Evolutionary conservation across 2,797 vertebrate species (phyloP).

Genomic region (Eupleurogrammus muticus): DNA sequence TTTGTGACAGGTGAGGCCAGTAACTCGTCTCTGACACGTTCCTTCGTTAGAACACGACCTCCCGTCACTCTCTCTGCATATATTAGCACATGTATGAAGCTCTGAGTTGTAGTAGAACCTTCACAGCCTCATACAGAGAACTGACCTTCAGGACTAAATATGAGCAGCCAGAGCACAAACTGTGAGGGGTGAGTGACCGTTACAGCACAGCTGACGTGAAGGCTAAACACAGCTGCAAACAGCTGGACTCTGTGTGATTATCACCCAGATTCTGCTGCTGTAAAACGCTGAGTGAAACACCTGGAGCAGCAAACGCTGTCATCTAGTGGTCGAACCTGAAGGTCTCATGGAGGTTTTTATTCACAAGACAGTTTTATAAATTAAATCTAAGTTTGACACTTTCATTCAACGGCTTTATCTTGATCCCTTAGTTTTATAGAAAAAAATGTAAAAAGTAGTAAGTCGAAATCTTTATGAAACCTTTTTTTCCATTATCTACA

Average conservation of each 20-base stretch:
- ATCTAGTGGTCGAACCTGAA: no score
- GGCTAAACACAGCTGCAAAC: neutral
- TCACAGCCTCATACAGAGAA: constrained; percentile 48
- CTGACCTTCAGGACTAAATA: constrained; percentile 53
- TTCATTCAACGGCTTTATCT: no score
- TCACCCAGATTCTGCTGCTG: neutral
- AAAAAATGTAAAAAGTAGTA: no score
- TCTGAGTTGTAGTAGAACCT: constrained; percentile 46
- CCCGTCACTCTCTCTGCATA: constrained; percentile 28
- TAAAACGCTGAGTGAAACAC: neutral
- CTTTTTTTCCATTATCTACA: no score
- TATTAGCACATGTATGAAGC: constrained; percentile 28
- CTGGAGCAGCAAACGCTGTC: constrained; percentile 35
- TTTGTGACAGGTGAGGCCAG: constrained; percentile 12
- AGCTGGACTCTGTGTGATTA: neutral
- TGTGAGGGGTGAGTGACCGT: constrained; percentile 41
- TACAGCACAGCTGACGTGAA: constrained; percentile 20
- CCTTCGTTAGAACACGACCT: constrained; percentile 47
- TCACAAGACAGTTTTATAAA: no score
- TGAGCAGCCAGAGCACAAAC: constrained; percentile 34
- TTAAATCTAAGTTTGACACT: no score
- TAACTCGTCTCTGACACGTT: constrained; percentile 22
- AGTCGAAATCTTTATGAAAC: no score
- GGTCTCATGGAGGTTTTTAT: no score
- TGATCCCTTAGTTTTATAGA: no score